Evolutionary conservation across 2,888 invertebrate genomes (phyloP).

Genomic region (Balanococcus diminutus): DNA sequence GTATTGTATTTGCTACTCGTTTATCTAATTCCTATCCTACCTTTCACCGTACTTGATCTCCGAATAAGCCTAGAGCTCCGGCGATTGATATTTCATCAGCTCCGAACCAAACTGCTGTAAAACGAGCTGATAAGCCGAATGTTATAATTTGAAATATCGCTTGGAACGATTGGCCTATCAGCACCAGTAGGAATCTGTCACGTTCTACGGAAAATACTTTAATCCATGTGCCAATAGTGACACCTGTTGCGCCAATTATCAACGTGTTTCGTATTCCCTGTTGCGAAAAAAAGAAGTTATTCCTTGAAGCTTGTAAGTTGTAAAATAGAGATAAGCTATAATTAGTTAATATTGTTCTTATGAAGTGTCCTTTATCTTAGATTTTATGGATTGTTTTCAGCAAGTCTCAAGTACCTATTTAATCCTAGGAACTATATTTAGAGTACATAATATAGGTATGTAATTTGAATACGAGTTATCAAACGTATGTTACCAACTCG

Average conservation of each 20-base stretch:
- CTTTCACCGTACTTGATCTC: slow-evolving; percentile 82
- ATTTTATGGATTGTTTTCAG: too few species aligned
- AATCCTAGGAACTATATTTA: too few species aligned
- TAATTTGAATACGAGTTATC: too few species aligned
- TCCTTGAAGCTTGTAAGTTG: background rate
- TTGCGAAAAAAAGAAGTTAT: background rate
- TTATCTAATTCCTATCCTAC: background rate
- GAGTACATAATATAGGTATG: too few species aligned
- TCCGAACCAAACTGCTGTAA: slow-evolving; percentile 98
- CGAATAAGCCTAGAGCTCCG: slow-evolving; percentile 96
- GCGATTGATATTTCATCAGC: slow-evolving; percentile 95
- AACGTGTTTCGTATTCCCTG: slow-evolving; percentile 86
- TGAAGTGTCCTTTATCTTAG: too few species aligned
- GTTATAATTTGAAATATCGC: slow-evolving; percentile 91
- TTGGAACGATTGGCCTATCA: slow-evolving; percentile 86
- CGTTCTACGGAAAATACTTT: slow-evolving; percentile 86
- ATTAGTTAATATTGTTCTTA: background rate
- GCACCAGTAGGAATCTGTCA: slow-evolving; percentile 85
- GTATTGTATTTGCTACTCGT: background rate
- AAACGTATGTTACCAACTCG: too few species aligned
- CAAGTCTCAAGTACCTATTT: too few species aligned
- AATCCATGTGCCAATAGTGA: slow-evolving; percentile 87
- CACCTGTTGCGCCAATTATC: slow-evolving; percentile 82
- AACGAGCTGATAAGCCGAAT: slow-evolving; percentile 86
- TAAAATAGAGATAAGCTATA: background rate